Base-by-base conservation (phyloP, 92 coral and sea anemone genomes). In the Phenganax subtilis region DNA sequence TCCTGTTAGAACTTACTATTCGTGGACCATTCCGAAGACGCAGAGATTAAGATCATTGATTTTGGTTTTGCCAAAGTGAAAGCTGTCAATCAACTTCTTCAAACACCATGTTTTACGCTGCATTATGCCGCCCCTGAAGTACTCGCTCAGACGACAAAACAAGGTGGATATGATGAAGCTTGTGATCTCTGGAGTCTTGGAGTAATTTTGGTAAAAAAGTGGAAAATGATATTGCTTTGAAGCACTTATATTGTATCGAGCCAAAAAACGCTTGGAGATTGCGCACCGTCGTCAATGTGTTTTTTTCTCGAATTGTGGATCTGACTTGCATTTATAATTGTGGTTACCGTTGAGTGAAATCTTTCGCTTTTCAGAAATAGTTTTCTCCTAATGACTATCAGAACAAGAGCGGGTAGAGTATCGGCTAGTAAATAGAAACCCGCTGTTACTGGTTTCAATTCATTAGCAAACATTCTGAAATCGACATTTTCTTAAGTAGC, bases 111-210 rank as follows among this genome's bases (percentile, higher is more conserved):
- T 79, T 96, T 90, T 81, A 96, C 99, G 8, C 87, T 93, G 12
- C 89, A 88, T 15, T 96, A 92, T 87, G 99, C 96, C 2, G 97
- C 99, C 0, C 99, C 99, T 8, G 99, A 96, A 81, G 96, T 96
- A 6, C 73, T 96, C 29, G 92, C 88, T 54, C 99, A 96, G 75
- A 87, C 96, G 7, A 86, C 64, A 54, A 84, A 87, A 37, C 72
- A 56, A 72, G 87, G 89, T 76, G 99, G 99, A 8, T 96, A 96
- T 44, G 94, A 96, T 77, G 97, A 92, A 76, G 89, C 99, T 8
- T 96, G 99, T 74, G 99, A 96, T 84, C 84, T 96, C 29, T 96
- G 99, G 99, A 96, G 99, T 73, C 87, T 96, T 59, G 99, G 99
- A 14, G 99, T 96, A 6, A 96, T 96, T n/a, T 77, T 96, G 96